Conservation (phyloP, 1,140 invertebrate genomes). For the Anthonomus grandis region DNA sequence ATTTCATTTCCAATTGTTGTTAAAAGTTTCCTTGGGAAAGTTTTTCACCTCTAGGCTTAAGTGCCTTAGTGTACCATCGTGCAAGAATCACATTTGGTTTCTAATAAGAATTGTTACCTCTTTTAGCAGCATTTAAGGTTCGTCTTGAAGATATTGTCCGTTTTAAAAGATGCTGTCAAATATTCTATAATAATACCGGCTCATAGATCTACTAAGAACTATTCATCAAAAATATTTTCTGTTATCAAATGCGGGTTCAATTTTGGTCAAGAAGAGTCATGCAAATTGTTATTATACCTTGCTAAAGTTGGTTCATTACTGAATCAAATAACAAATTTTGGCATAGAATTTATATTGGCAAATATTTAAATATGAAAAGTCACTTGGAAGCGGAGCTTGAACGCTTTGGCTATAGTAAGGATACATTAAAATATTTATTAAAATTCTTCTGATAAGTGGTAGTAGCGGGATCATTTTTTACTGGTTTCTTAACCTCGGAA, state of each 20-base stretch:
- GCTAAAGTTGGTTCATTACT: not conserved
- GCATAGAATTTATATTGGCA: not conserved
- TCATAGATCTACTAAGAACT: no score
- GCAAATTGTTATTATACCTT: not conserved
- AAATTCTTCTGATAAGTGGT: not conserved
- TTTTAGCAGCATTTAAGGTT: not conserved
- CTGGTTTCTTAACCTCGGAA: no score
- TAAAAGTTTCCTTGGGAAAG: no score
- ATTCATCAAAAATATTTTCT: not conserved
- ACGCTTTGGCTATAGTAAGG: slow-evolving; percentile 4
- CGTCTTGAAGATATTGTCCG: not conserved
- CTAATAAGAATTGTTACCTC: not conserved
- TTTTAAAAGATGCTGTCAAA: not conserved
- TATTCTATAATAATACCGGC: no score
- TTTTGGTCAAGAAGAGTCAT: not conserved
- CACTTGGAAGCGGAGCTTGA: slow-evolving; percentile 10
- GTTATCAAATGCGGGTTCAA: not conserved
- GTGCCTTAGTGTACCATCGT: not conserved
- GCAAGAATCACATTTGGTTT: slow-evolving; percentile 3
- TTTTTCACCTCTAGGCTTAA: no score
- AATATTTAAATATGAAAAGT: not conserved
- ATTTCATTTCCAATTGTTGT: no score
- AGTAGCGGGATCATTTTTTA: not conserved
- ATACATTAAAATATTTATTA: not conserved
- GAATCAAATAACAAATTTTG: not conserved